Percentiles rank a stretch among this genome's conserved stretches.
Evolutionary conservation across 2,797 vertebrate genomes (phyloP).

Genomic region (Tapera naevia): DNA sequence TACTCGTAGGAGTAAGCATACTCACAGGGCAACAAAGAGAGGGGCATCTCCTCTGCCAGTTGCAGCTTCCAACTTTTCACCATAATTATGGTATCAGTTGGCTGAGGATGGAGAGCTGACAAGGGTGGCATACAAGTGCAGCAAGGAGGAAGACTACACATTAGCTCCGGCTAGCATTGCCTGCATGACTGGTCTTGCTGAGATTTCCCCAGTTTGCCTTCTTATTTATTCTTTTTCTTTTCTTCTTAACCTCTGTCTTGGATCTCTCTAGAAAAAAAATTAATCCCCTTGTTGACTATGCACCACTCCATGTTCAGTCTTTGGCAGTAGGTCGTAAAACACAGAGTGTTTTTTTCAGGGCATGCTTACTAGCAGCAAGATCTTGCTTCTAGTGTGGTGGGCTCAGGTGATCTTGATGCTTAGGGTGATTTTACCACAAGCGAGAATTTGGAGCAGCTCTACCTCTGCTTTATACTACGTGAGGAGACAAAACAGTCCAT

Average conservation of each 20-base stretch:
- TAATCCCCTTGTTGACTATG: not conserved
- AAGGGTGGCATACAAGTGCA: rapidly evolving
- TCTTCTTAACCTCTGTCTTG: not conserved
- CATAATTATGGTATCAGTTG: rapidly evolving
- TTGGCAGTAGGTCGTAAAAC: not conserved
- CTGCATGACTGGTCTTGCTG: not conserved
- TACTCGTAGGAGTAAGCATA: not conserved
- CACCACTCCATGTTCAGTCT: rapidly evolving
- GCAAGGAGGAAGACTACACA: rapidly evolving
- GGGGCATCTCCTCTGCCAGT: not conserved
- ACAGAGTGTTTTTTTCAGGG: not conserved
- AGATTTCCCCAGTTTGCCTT: not conserved
- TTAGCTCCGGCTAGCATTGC: not conserved
- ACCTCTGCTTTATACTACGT: not conserved
- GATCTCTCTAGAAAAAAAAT: not conserved
- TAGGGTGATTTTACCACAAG: not conserved
- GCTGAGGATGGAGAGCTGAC: not conserved
- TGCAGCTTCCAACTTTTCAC: not conserved
- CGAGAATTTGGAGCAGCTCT: not conserved
- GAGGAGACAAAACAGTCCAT: not conserved
- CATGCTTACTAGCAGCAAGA: not conserved
- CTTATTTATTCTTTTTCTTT: not conserved
- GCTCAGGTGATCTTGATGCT: not conserved
- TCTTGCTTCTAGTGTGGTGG: not conserved
- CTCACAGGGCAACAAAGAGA: not conserved